Percentiles rank a stretch among this genome's conserved stretches.
Conservation (phyloP, 1,140 invertebrate genomes). For the Coptotermes formosanus region DNA sequence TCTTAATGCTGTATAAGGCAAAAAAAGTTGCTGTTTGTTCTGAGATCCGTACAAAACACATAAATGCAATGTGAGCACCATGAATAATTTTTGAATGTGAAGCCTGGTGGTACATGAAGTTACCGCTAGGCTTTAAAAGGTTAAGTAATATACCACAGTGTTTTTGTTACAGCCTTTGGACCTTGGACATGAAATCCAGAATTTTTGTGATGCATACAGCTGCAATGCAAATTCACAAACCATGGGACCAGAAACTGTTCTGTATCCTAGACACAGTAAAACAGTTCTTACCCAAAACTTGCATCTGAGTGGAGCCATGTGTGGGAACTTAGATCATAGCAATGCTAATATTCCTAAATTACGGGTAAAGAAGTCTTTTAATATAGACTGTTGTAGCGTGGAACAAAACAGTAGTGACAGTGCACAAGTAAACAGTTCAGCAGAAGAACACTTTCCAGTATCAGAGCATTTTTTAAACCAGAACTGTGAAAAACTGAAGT, state of each 20-base stretch:
- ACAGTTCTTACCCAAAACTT: not conserved
- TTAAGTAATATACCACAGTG: not conserved
- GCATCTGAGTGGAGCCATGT: not conserved
- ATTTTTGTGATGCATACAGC: not conserved
- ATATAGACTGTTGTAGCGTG: not conserved
- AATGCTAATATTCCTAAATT: not conserved
- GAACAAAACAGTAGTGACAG: not conserved
- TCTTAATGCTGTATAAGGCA: no score
- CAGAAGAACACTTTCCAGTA: not conserved
- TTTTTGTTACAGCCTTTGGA: not conserved
- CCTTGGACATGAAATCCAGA: not conserved
- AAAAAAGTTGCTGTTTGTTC: no score
- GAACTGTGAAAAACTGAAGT: not conserved
- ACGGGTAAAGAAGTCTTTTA: not conserved
- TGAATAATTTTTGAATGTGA: no score
- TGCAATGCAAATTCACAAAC: not conserved
- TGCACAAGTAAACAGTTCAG: not conserved
- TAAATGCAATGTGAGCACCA: no score
- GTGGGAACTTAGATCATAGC: not conserved
- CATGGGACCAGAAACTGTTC: not conserved
- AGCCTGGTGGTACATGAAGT: no score
- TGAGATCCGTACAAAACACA: no score
- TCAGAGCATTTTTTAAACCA: not conserved
- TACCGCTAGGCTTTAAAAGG: no score
- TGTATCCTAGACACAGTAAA: not conserved